Percentiles rank a stretch among this genome's conserved stretches.
Evolutionary conservation across 1,140 invertebrate species (phyloP).

Genomic region (Bradysia coprophila): DNA sequence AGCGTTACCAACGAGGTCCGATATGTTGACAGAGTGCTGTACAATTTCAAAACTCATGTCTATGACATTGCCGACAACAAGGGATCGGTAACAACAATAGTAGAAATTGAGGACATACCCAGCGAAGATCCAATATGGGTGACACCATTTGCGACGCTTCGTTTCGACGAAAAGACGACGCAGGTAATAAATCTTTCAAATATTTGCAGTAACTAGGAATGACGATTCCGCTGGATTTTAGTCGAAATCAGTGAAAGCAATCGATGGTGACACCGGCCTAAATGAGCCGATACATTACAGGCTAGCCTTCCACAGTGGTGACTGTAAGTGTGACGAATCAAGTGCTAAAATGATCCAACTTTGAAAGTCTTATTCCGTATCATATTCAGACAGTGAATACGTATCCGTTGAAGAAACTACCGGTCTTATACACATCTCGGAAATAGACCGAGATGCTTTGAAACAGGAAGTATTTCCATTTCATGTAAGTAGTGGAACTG

Average conservation of each 20-base stretch:
- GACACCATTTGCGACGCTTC: conserved; percentile 27
- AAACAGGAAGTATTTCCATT: conserved; percentile 29
- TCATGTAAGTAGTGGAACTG: conserved; percentile 18
- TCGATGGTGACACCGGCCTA: conserved; percentile 33
- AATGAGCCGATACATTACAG: conserved; percentile 28
- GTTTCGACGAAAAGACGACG: conserved; percentile 27
- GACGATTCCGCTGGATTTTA: conserved; percentile 2
- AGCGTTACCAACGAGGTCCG: conserved; percentile 6
- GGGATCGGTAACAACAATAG: conserved; percentile 24
- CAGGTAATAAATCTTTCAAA: conserved; percentile 8
- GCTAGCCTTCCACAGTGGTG: conserved; percentile 10
- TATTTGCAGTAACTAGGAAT: neutral
- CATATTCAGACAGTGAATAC: conserved; percentile 2
- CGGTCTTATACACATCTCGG: conserved; percentile 23
- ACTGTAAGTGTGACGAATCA: no score
- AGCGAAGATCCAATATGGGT: conserved; percentile 30
- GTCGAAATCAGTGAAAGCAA: conserved; percentile 23
- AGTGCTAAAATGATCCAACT: no score
- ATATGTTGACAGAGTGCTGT: conserved; percentile 6
- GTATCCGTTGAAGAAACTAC: conserved; percentile 8
- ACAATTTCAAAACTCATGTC: conserved; percentile 5
- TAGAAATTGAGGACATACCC: conserved; percentile 31
- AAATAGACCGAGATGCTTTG: conserved; percentile 29
- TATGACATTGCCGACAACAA: conserved; percentile 26
- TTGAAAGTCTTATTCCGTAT: no score